These are phyloP conservation scores for Plagodis pulveraria DNA, from an alignment of 2,888 invertebrate species.

Conservation along the genomic window DNA sequence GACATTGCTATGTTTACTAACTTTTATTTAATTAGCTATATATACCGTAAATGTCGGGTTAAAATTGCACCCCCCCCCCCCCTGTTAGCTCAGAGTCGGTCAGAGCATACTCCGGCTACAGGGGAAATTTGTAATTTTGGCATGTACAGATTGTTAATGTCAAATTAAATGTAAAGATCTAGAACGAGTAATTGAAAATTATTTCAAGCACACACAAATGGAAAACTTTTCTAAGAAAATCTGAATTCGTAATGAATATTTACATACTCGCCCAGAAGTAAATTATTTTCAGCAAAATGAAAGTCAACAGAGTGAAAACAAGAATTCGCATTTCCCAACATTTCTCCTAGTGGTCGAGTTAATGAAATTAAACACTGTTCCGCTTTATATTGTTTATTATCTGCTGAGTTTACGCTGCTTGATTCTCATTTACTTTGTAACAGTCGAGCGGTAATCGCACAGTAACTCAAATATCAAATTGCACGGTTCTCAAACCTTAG, in stretches of 20 bases:
- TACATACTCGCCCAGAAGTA: slow-evolving; percentile 17
- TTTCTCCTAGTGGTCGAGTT: slow-evolving; percentile 25
- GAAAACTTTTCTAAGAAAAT: slow-evolving; percentile 14
- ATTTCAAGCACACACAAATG: slow-evolving; percentile 4
- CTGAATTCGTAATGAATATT: slow-evolving; percentile 22
- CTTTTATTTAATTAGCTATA: too few relatives aligned
- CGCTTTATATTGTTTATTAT: slow-evolving; percentile 31
- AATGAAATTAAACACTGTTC: slow-evolving; percentile 35
- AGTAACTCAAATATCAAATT: slow-evolving; percentile 29
- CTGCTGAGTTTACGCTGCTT: slow-evolving; percentile 18
- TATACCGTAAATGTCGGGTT: too few relatives aligned
- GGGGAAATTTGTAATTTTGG: too few relatives aligned
- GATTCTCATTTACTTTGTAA: slow-evolving; percentile 27
- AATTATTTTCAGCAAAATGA: slow-evolving; percentile 29
- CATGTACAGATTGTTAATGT: too few relatives aligned
- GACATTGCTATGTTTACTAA: too few relatives aligned
- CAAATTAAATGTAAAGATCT: too few relatives aligned
- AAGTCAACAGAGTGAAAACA: slow-evolving; percentile 35
- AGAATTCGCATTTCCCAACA: slow-evolving; percentile 25
- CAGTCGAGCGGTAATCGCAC: slow-evolving; percentile 16
- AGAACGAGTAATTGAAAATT: background rate
- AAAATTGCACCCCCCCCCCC: too few relatives aligned
- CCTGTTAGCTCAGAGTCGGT: too few relatives aligned
- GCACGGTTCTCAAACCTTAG: slow-evolving; percentile 11
- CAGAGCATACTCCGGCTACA: too few relatives aligned